Evolutionary conservation across 1,140 invertebrate species (phyloP), one percentile per base, ranked within the genome.

Genomic region (Leptestheria dahalacensis): DNA sequence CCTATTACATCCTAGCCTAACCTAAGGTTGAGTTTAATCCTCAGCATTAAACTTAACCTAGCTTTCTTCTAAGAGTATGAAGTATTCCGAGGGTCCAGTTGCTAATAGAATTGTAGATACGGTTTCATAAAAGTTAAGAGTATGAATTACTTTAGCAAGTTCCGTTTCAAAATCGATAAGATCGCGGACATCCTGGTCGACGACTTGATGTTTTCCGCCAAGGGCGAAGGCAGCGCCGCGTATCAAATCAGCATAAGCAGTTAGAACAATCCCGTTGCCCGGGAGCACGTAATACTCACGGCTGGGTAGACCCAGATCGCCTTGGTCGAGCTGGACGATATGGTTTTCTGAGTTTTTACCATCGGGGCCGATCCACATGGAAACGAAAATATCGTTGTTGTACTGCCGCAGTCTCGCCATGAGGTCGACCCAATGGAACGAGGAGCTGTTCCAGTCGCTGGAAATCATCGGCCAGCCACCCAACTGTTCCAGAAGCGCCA

Each of bases 321-420:
- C 85, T 72, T 93, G 88, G 75, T 94, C 89, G 64, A 93, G 79
- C 81, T 84, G 54, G 28, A 58, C 28, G 92, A 91, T 81, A 69
- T 90, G 86, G 66, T 83, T 78, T 64, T 88, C 80, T 1, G 88
- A 89, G 72, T 92, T 88, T 68, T 88, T 89, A 24, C 91, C 86
- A 68, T 94, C 88, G 1, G 88, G 84, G 12, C 85, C 86, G 48
- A 93, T 83, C 83, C 85, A 89, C 68, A 90, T 81, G 0, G 85
- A 81, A 62, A 91, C 80, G 0, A 91, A 71, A 49, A 86, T 82
- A 64, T 91, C 85, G 63, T 90, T 90, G 70, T 91, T 91, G 65
- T 83, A 89, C 3, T 86, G 73, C 48, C 87, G 75, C 10, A 94
- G 68, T 55, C 82, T 79, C 3, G 83, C 85, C 65, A 88, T 80